Evolutionary conservation across 2,888 invertebrate species (phyloP).

Genomic region (Euplagia quadripunctaria): DNA sequence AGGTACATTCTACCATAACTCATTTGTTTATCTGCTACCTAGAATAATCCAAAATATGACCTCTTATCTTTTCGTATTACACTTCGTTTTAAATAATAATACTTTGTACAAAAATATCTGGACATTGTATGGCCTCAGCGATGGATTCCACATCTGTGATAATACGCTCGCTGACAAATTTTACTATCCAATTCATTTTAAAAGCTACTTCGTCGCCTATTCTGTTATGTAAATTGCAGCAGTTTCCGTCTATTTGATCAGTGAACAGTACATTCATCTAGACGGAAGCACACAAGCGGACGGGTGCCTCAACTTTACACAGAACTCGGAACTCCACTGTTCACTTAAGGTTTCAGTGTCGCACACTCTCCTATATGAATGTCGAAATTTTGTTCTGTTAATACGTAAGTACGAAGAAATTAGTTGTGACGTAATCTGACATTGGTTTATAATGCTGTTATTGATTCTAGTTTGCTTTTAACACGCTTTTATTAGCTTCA

Average conservation of each 20-base stretch:
- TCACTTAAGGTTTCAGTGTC: not conserved
- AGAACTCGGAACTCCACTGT: not conserved
- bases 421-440: no score
- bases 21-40: no score
- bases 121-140: no score
- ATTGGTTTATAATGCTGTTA: no score
- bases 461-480: no score
- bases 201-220: not conserved
- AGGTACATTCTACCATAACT: no score
- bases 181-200: not conserved
- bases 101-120: no score
- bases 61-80: no score
- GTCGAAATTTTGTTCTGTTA: not conserved
- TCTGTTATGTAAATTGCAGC: not conserved
- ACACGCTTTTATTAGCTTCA: no score
- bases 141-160: not conserved
- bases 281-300: not conserved
- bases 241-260: slow-evolving; percentile 8
- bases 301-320: not conserved
- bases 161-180: not conserved
- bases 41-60: no score
- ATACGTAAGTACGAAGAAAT: not conserved
- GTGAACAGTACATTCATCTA: not conserved
- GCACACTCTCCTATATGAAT: not conserved
- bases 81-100: no score